Base-by-base conservation (phyloP, 2,113 vertebrate species). In the Lutjanus erythropterus region DNA sequence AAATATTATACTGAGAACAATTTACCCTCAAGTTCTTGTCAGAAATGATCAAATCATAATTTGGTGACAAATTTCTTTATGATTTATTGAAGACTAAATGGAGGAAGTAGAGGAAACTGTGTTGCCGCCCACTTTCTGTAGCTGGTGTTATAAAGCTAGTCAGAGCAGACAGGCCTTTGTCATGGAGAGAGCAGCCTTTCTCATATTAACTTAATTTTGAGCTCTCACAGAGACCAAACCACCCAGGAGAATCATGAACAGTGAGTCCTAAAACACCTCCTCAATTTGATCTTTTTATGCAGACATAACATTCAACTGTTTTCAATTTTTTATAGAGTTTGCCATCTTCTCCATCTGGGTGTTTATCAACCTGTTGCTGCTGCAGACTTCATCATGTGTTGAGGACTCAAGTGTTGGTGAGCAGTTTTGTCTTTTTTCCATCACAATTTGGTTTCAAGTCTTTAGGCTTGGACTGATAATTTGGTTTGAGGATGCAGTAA, bases 371-470 rank as follows among this genome's bases (percentile, higher is more conserved):
- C 83, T 93, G 81, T 5, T 91, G 75, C 81, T 90, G 81, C 52
- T 86, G 78, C 6, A 71, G 74, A 78, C 31, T 29, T 67, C 83
- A 41, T 47, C 53, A 0, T 75, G 59, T 66, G 52, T 59, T 39
- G 71, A 3, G 14, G 83, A 81, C 71, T 64, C 85, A 37, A 53
- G 55, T 72, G 52, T 56, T 76, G 87, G 93, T 93, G 42, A 92
- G 87, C 0, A 10, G 0, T 21, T 69, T 67, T 31, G n/a, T 60
- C 14, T 27, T 18, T 15, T n/a, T n/a, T 2, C 0, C 5, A 53
- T 27, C 50, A 29, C 12, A 25, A 23, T 14, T 9, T 21, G 46
- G 21, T n/a, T 9, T 47, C 8, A 18, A 46, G 0, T 56, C 21
- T 33, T 25, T 9, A 50, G 50, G 0, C 15, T 29, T 37, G 1